Evolutionary conservation across 2,797 vertebrate genomes (phyloP), one percentile per base, ranked within the genome.

Genomic region (Hipposideros larvatus): DNA sequence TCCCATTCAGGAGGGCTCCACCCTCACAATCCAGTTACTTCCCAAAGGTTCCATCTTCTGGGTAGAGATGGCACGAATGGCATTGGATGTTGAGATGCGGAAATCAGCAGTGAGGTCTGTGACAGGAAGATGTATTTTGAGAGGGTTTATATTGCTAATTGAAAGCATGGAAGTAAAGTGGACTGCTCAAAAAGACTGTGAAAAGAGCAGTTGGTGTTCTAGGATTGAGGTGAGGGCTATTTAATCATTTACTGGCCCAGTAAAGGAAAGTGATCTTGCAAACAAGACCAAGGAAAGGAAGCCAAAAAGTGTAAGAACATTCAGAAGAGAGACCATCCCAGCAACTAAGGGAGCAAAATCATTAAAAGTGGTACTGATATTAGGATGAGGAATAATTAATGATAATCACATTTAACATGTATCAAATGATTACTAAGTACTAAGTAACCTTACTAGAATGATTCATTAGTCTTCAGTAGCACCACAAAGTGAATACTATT

Each of bases 351-450:
- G 53, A 73, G 21, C 41, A 87, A 92, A 87, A 57, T 87, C 78
- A n/a, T 94, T 92, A 75, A 75, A 71, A 57, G 24, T 79, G 7
- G 18, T 87, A 46, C 37, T 75, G 73, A 86, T 19, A 82, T 73
- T 86, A 71, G 15, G 21, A 85, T 75, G 66, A 93, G 21, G 68
- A 65, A 90, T 89, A n/a, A n/a, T 11, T 86, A 74, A 80, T 61
- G 37, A 94, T 87, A 70, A 90, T 68, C 37, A 79, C 68, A 65
- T 87, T 87, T 77, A 87, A 85, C 18, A 84, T 48, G 87, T 93
- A 74, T 63, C 79, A 71, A 92, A 80, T 66, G 26, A 93, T 87
- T 87, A 48, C 24, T 73, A 1, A 28, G 15, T 86, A 83, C 51
- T 83, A 83, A 94, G 43, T 34, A 9, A 59, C 18, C 87, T 88